Evolutionary conservation across 2,113 vertebrate genomes (phyloP), one percentile per base, ranked within the genome.

Genomic region (Atractosteus spatula): DNA sequence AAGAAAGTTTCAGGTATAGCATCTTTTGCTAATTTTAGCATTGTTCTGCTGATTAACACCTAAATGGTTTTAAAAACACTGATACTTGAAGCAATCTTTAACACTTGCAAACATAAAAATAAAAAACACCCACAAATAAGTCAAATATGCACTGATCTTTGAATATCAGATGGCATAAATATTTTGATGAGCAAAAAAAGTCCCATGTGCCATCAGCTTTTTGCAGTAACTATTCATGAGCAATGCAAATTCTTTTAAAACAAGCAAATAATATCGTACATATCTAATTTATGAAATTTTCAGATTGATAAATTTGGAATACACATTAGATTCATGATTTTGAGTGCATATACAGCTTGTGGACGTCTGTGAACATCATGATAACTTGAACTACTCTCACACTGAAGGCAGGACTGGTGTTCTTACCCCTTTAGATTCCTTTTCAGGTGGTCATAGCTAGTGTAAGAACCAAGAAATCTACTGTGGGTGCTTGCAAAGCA

Each of bases 391-490:
- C 83, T 84, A 89, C 85, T 84, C 86, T 89, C 85, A 86, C 84
- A 88, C 68, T 61, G 77, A 90, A 70, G 83, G 77, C 79, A 82
- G 77, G 11, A 14, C 55, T 59, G 16, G 13, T 14, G 45, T 61
- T 89, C 91, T 93, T 93, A 92, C 89, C 89, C 90, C 91, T 87
- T 88, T 88, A 88, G 68, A 86, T 14, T 93, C 90, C 89, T 92
- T 91, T 85, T 91, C 90, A 93, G 87, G 91, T 82, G 91, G 89
- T 86, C 90, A 91, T 87, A 92, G 88, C 88, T 92, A 91, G 82
- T 80, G 87, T 90, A 89, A 90, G 86, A 92, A 89, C 91, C 90
- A 86, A 91, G 90, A 91, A 87, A 89, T 92, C 89, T 92, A 92
- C 64, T 6, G 55, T 29, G 56, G 81, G 87, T 82, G 86, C 85